Evolutionary conservation across 2,113 vertebrate species (phyloP).

Genomic region (Platycercus adscitus): DNA sequence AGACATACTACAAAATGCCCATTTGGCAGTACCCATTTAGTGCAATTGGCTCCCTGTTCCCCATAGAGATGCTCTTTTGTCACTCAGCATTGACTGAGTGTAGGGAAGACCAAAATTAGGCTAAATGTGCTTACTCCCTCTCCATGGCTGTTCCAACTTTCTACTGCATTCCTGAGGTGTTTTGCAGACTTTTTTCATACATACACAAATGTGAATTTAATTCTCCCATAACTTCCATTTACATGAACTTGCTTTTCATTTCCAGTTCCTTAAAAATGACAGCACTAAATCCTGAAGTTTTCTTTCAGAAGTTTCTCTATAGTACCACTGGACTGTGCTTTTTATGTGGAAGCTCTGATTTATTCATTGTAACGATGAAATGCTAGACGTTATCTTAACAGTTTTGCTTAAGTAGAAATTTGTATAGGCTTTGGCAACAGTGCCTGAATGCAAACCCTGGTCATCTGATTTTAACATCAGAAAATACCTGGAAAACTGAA

Average conservation of each 20-base stretch:
- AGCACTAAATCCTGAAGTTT: neutral
- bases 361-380: neutral
- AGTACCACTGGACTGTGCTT: neutral
- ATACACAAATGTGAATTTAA: neutral
- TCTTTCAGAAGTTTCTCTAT: neutral
- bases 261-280: neutral
- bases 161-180: neutral
- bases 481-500: conserved; percentile 52
- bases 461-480: conserved; percentile 2
- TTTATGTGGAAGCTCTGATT: neutral
- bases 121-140: neutral
- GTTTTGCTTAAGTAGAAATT: neutral
- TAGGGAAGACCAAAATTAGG: neutral
- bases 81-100: neutral
- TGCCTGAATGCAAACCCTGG: neutral
- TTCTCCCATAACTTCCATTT: neutral
- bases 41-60: neutral
- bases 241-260: neutral
- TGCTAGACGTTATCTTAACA: neutral
- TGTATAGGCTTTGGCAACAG: neutral
- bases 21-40: neutral
- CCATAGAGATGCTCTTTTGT: neutral
- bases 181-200: neutral
- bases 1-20: neutral
- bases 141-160: neutral